Conservation (phyloP, 2,797 vertebrate species). For the Ctenochaetus hawaiiensis region DNA sequence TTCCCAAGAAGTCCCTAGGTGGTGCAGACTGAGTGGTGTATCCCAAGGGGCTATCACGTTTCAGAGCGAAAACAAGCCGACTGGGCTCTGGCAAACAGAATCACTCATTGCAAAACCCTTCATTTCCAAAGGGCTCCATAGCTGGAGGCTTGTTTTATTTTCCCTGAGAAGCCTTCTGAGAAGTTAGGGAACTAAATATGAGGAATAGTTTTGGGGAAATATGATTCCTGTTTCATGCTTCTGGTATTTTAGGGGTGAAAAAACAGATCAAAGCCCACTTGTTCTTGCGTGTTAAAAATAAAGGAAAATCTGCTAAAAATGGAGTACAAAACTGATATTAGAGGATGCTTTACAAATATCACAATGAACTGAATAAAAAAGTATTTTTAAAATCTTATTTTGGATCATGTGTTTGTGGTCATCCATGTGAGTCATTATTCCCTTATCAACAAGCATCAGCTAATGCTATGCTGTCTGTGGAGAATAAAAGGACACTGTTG, state of each 20-base stretch:
- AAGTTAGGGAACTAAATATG: conserved; percentile 18
- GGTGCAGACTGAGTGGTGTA: conserved; percentile 65
- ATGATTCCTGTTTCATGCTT: conserved; percentile 32
- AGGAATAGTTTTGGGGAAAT: conserved; percentile 43
- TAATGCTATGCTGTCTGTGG: conserved; percentile 50
- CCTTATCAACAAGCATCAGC: conserved; percentile 60
- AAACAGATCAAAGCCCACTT: conserved; percentile 12
- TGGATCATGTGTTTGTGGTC: conserved; percentile 46
- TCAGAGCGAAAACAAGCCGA: conserved; percentile 76
- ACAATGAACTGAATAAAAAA: conserved; percentile 12
- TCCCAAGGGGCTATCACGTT: conserved; percentile 77
- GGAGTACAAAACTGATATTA: background rate
- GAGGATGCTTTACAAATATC: background rate
- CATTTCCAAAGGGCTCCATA: conserved; percentile 48
- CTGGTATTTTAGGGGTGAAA: conserved; percentile 5
- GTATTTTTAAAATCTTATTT: conserved; percentile 43
- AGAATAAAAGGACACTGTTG: conserved; percentile 70
- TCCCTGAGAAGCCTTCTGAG: conserved; percentile 23
- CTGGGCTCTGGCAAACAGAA: conserved; percentile 54
- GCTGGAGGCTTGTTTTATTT: conserved; percentile 42
- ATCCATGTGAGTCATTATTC: conserved; percentile 58
- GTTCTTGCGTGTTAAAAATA: conserved; percentile 14
- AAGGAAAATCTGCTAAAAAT: conserved; percentile 17
- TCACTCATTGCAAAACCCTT: conserved; percentile 69
- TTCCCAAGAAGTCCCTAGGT: conserved; percentile 72